phyloP scores from a whole-genome alignment of 2,888 invertebrate species.

The Nematopogon swammerdamellus region DNA sequence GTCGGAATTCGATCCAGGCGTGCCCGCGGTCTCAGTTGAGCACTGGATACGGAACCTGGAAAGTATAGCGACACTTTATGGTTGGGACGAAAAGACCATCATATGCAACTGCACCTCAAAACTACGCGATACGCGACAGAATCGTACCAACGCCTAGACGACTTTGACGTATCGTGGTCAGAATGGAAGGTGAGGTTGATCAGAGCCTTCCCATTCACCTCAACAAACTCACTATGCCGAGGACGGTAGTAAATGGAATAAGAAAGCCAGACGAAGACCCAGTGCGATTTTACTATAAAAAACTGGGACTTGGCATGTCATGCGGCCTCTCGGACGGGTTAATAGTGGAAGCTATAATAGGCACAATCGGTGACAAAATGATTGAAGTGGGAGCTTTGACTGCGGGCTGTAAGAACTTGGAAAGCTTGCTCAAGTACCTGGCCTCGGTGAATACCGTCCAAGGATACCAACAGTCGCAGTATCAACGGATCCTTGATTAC shows the following conservation, averaged over 20 bases:
- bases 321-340: slow-evolving; percentile 7
- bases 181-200: slow-evolving; percentile 9
- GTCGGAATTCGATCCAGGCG: no score
- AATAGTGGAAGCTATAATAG: slow-evolving; percentile 8
- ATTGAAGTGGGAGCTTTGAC: slow-evolving; percentile 7
- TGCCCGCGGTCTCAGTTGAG: slow-evolving; percentile 10
- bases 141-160: slow-evolving; percentile 12
- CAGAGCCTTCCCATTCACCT: slow-evolving; percentile 8
- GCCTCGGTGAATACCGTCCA: slow-evolving; percentile 3
- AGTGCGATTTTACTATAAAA: slow-evolving; percentile 9
- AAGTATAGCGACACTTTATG: slow-evolving; percentile 10
- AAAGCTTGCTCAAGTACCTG: slow-evolving; percentile 5
- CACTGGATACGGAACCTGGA: slow-evolving; percentile 15
- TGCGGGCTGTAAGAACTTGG: slow-evolving; percentile 7
- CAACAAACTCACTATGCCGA: slow-evolving; percentile 8
- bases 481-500: neutral
- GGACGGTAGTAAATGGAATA: slow-evolving; percentile 8
- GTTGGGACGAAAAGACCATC: slow-evolving; percentile 13
- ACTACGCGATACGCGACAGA: slow-evolving; percentile 10
- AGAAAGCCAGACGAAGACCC: slow-evolving; percentile 8
- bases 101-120: slow-evolving; percentile 14
- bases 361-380: slow-evolving; percentile 8
- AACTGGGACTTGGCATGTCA: slow-evolving; percentile 10
- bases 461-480: no score
- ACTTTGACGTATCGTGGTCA: slow-evolving; percentile 9